Conservation (phyloP, 1,140 invertebrate species). For the Rhopalosiphum maidis region DNA sequence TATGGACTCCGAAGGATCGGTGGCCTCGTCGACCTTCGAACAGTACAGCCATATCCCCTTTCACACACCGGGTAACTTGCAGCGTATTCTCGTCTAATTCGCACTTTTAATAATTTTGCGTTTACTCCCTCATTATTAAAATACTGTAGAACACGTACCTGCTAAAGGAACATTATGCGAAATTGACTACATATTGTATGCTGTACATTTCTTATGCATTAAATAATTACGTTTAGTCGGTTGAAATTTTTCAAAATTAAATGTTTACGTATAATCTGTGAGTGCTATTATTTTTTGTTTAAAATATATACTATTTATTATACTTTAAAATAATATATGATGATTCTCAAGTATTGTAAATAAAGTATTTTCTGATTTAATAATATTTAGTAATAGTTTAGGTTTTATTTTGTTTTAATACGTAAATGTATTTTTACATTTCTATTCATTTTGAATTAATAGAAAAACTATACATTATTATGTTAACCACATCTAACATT, state of each 20-base stretch:
- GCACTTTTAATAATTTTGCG: not conserved
- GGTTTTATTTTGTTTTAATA: not conserved
- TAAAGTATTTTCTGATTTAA: not conserved
- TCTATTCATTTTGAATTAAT: not conserved
- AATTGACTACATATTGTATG: not conserved
- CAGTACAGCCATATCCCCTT: conserved; percentile 35
- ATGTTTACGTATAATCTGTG: not conserved
- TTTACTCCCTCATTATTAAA: not conserved
- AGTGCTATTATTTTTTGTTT: conserved; percentile 17
- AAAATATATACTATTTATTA: not conserved
- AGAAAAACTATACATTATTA: not conserved
- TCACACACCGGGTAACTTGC: not conserved
- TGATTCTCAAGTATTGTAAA: not conserved
- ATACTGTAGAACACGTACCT: not conserved
- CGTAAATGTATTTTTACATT: not conserved
- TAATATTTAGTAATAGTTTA: not conserved
- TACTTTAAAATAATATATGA: not conserved
- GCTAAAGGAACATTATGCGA: not conserved
- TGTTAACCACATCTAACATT: not conserved
- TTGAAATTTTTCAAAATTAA: not conserved
- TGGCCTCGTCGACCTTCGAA: conserved; percentile 50
- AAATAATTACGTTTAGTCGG: not conserved
- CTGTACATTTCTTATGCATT: not conserved
- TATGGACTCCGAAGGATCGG: conserved; percentile 43
- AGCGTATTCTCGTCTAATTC: not conserved